A percentile compares a stretch with the other conserved stretches of the same genome.
phyloP scores from a whole-genome alignment of 2,113 vertebrate species.

The Nettapus auritus region DNA sequence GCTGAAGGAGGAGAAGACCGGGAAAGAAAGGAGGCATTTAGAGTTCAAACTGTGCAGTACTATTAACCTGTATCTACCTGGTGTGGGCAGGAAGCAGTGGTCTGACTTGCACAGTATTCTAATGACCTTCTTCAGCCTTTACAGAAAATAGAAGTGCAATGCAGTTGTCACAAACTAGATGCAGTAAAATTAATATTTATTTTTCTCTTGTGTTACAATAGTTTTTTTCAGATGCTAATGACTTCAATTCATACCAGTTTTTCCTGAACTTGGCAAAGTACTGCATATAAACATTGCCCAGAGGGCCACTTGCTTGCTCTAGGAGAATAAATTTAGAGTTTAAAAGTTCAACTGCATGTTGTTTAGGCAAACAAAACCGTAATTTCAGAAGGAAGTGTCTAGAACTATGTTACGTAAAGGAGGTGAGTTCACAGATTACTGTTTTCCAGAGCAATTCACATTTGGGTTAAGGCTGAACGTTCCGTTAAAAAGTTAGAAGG shows the following conservation, averaged over 20 bases:
- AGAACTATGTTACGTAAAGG: background rate
- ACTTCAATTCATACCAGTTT: background rate
- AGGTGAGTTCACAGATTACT: background rate
- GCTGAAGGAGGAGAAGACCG: background rate
- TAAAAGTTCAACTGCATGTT: background rate
- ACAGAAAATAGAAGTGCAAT: background rate
- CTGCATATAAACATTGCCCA: background rate
- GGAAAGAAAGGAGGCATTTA: background rate
- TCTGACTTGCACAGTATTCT: background rate
- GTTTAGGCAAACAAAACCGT: background rate
- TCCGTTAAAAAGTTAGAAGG: background rate
- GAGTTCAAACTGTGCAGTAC: background rate
- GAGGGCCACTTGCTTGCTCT: background rate
- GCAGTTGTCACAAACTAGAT: background rate
- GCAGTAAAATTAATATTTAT: background rate
- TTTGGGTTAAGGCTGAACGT: background rate
- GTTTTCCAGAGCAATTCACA: background rate
- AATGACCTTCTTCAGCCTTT: background rate
- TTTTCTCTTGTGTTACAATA: background rate
- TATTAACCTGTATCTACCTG: background rate
- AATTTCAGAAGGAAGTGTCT: background rate
- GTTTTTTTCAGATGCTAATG: slow-evolving; percentile 23
- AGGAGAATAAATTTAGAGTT: background rate
- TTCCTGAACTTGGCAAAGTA: background rate
- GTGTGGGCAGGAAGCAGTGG: background rate